Evolutionary conservation across 2,113 vertebrate species (phyloP), one percentile per base, ranked within the genome.

Genomic region (Microcebus tavaratra): DNA sequence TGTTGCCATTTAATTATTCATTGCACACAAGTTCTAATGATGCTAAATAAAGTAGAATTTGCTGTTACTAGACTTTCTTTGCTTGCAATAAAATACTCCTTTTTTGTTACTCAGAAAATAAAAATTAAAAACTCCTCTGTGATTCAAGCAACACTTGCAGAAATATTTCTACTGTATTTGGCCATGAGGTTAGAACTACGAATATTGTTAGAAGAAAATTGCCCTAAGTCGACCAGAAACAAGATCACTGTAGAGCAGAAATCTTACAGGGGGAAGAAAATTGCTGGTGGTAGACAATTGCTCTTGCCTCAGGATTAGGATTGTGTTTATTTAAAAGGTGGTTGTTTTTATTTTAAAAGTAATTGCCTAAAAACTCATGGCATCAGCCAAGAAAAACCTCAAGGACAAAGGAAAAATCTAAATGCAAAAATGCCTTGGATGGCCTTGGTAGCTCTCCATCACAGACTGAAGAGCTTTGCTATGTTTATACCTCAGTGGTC

Each of bases 91-190:
- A 82, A 96, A 84, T 61, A 93, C 42, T 91, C 67, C 78, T 36
- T 65, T 92, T 88, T 92, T 61, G 50, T 94, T 73, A 80, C 68
- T 85, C 57, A 88, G 82, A 85, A 93, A 91, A 88, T 57, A 88
- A 94, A 94, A 90, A 85, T 29, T 65, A 15, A 93, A 81, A 96
- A 83, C 61, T 93, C 82, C 63, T 59, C 45, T 88, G 0, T 88
- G 94, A 95, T 84, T 96, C 76, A 88, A 92, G 78, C 8, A 78
- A 27, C 25, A 53, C 59, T 82, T 80, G 45, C 13, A 93, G 86
- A 85, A 94, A 95, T 81, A 61, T 29, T 84, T 85, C 95, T 75
- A 53, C 82, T 93, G 59, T 83, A 29, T 78, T 78, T 82, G 73
- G 48, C 73, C 82, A 85, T 78, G n/a, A 81, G 53, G 23, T 82